Evolutionary conservation across 2,888 invertebrate species (phyloP), one percentile per base, ranked within the genome.

Genomic region (Clusia tigrina): DNA sequence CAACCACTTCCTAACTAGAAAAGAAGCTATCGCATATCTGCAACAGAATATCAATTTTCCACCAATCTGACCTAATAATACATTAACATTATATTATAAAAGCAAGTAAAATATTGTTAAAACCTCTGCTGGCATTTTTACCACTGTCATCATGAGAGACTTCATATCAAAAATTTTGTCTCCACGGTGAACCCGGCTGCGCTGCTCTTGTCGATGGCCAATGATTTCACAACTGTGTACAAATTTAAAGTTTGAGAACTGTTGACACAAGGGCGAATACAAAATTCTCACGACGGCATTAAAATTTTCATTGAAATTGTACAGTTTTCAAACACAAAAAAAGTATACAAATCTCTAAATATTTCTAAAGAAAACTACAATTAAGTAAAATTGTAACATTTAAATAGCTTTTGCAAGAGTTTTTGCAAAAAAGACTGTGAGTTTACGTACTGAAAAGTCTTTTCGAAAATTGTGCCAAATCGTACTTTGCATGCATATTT

Each of bases 221-320:
- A n/a, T n/a, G n/a, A n/a, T n/a, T n/a, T n/a, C n/a, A n/a, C n/a
- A n/a, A n/a, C n/a, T n/a, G n/a, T 12, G 32, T 32, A 32, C 32
- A 18, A 24, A 22, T 12, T 2, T 22, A 67, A 62, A 70, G 69
- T 69, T 70, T 67, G 56, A 65, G 58, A 67, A 10, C 51, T 46
- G 63, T 65, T 69, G 67, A 37, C 20, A 55, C 64, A 66, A 68
- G 64, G 59, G 60, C 68, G 66, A 68, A 64, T 64, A 65, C 64
- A 65, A 68, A 68, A 64, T 63, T 64, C 67, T 68, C 69, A 71
- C 68, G 70, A 70, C 70, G 69, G 71, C 71, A 63, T 60, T 22
- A 46, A 67, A 68, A 54, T 65, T 65, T 69, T 68, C 65, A 64
- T 64, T 60, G 57, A 70, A 69, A 61, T 69, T 66, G 67, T 66